Evolutionary conservation across 2,113 vertebrate species (phyloP).

Genomic region (Oriolus oriolus): DNA sequence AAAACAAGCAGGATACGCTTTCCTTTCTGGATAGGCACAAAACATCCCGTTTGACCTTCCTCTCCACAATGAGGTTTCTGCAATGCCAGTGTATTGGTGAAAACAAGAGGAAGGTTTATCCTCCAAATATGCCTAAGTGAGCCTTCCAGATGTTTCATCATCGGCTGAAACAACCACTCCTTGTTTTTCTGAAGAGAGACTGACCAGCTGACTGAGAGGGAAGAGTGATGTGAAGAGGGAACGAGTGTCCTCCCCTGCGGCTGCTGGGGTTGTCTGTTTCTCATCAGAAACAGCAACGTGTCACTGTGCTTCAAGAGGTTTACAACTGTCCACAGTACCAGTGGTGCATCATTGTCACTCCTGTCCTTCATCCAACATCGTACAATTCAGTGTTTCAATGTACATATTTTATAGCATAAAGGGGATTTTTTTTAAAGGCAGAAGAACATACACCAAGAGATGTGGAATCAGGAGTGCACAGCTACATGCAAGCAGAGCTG

Average conservation of each 20-base stretch:
- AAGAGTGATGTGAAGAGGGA: background rate
- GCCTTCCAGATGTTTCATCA: background rate
- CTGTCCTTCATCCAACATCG: background rate
- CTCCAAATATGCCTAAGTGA: background rate
- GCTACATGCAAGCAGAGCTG: fast-evolving
- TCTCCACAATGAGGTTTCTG: background rate
- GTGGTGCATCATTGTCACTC: fast-evolving
- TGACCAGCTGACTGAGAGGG: background rate
- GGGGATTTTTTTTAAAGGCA: background rate
- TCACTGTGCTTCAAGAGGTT: background rate
- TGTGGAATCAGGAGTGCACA: background rate
- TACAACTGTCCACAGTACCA: too few relatives aligned
- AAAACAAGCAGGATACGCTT: background rate
- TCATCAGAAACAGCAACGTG: background rate
- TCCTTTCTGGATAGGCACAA: background rate
- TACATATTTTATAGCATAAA: background rate
- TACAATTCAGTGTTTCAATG: background rate
- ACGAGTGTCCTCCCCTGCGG: fast-evolving
- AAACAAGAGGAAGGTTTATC: background rate
- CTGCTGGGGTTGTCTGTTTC: background rate
- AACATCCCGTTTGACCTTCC: background rate
- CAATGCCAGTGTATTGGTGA: background rate
- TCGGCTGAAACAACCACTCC: background rate
- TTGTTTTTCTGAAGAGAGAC: background rate
- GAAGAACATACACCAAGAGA: background rate